phyloP scores from a whole-genome alignment of 37 sponge, comb jelly and placozoan species.

The Dysidea cf. avara region DNA sequence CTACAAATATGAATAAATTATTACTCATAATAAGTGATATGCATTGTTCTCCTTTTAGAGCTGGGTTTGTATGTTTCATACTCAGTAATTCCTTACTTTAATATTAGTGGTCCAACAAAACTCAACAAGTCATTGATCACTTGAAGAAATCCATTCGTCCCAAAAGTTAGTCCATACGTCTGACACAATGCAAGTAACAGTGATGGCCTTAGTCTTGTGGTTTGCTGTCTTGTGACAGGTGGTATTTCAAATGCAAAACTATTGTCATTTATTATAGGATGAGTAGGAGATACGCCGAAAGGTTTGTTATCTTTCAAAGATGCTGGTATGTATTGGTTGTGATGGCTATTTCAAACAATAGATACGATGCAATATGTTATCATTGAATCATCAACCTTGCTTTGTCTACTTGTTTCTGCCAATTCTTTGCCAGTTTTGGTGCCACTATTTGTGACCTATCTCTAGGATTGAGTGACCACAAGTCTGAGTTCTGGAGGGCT shows the following conservation, averaged over 20 bases:
- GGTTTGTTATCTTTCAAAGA: too few relatives aligned
- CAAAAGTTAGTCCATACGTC: slow-evolving; percentile 61
- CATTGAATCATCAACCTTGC: slow-evolving; percentile 16
- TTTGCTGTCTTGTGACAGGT: too few relatives aligned
- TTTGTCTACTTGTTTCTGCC: slow-evolving; percentile 63
- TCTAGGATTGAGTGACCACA: slow-evolving; percentile 55
- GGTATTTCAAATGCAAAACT: too few relatives aligned
- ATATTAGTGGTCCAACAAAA: slow-evolving; percentile 82
- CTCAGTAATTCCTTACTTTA: slow-evolving; percentile 74
- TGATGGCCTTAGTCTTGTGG: slow-evolving; percentile 31
- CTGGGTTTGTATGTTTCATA: too few relatives aligned
- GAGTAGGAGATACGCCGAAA: too few relatives aligned
- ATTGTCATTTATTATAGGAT: too few relatives aligned
- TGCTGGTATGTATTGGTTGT: too few relatives aligned
- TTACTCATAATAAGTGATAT: too few relatives aligned
- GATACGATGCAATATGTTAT: too few relatives aligned
- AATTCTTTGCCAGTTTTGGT: slow-evolving; percentile 56
- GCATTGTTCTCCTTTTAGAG: too few relatives aligned
- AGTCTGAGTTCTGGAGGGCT: slow-evolving; percentile 58
- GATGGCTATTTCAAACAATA: too few relatives aligned
- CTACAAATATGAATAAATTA: too few relatives aligned
- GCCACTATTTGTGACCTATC: slow-evolving; percentile 63
- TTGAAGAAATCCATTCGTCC: slow-evolving; percentile 63
- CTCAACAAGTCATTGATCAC: slow-evolving; percentile 57
- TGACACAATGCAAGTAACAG: slow-evolving; percentile 56